Evolutionary conservation across 2,797 vertebrate species (phyloP), one percentile per base, ranked within the genome.

Genomic region (Muscicapa striata): DNA sequence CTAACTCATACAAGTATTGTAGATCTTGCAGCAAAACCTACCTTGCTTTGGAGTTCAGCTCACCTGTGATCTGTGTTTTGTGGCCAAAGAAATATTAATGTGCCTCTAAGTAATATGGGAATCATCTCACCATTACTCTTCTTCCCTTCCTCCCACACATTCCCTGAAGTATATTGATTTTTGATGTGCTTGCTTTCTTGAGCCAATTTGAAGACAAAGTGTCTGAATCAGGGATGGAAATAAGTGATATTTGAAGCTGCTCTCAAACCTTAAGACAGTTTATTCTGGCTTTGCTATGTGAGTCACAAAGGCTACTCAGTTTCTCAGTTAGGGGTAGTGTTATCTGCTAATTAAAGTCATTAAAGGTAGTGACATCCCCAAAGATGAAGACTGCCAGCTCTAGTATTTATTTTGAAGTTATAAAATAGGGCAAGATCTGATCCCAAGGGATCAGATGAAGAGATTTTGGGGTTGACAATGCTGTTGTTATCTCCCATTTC

Each of bases 71-170:
- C 93, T 89, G 40, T 78, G 76, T 78, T 97, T 81, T 90, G 87
- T 89, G 93, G 86, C 86, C 63, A 92, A 94, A 64, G 81, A 93
- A 87, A 77, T 89, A 93, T 55, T 74, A 91, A 89, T 61, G 81
- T 12, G 17, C 41, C 38, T 68, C 38, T 6, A 70, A 87, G 54
- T 68, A 77, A 74, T 46, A 46, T 2, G 30, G 88, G 95, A 85
- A 72, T 93, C 54, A 79, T 90, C 85, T 96, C 79, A 29, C 40
- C 61, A 75, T 89, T 83, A 64, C 34, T 92, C 57, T 58, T 89
- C 64, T 43, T 87, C 72, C 64, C 66, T 91, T 85, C 76, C 64
- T 91, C 82, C 64, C 51, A 55, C 27, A 23, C 46, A 19, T 17
- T 89, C 82, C 82, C 84, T 75, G 8, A 87, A 89, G 79, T 30